These are phyloP conservation scores for Pelobates fuscus DNA, from an alignment of 2,113 vertebrate genomes.

Conservation along the genomic window DNA sequence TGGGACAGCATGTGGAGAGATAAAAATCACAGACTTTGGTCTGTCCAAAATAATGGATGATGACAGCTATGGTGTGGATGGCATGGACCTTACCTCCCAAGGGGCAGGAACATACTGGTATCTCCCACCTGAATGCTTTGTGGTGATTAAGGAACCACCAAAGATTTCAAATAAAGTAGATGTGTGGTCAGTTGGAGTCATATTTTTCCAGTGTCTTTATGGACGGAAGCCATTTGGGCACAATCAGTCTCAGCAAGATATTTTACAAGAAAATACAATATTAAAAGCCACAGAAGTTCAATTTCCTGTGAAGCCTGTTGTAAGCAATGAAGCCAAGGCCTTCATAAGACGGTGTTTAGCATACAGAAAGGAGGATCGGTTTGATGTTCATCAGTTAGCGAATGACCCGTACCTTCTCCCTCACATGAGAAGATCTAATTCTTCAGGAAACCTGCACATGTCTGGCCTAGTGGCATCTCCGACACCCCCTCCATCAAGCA, in stretches of 20 bases:
- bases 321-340: conserved; percentile 98
- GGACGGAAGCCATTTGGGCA: conserved; percentile 99
- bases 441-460: conserved; percentile 96
- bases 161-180: conserved; percentile 99
- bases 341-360: conserved; percentile 97
- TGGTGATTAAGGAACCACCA: conserved; percentile 97
- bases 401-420: conserved; percentile 96
- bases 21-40: conserved; percentile 99
- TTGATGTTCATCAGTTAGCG: conserved; percentile 93
- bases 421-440: conserved; percentile 97
- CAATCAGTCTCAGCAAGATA: conserved; percentile 98
- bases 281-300: conserved; percentile 98
- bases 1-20: conserved; percentile 97
- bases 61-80: conserved; percentile 96
- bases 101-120: conserved; percentile 99
- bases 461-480: conserved; percentile 79
- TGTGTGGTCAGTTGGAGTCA: conserved; percentile 97
- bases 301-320: conserved; percentile 96
- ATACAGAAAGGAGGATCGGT: conserved; percentile 96
- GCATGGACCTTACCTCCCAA: conserved; percentile 98
- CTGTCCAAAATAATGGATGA: conserved; percentile 99
- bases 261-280: conserved; percentile 98
- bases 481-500: conserved; percentile 81
- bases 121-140: conserved; percentile 97
- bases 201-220: conserved; percentile 99